Percentiles rank a stretch among this genome's conserved stretches.
Conservation (phyloP, 1,140 invertebrate species). For the Protaetia brevitarsis region DNA sequence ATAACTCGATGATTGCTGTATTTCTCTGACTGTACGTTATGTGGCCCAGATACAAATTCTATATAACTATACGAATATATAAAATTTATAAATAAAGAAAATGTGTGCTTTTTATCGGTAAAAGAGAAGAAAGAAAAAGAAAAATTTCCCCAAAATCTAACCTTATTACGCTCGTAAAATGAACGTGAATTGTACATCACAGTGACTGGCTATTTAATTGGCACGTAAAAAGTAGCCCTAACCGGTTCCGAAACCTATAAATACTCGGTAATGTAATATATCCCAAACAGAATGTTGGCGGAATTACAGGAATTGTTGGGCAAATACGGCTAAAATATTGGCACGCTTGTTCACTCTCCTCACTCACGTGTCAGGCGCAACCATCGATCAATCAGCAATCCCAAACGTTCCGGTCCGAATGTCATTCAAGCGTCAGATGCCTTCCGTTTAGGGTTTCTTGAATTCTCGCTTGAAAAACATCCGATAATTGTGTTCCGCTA, state of each 20-base stretch:
- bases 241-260: neutral
- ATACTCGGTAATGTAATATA: conserved; percentile 13
- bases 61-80: no score
- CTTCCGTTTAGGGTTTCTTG: conserved; percentile 25
- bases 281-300: neutral
- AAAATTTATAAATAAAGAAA: no score
- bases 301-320: conserved; percentile 12
- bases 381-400: conserved; percentile 29
- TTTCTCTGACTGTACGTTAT: no score
- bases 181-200: neutral
- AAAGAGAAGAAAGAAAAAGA: no score
- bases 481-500: conserved; percentile 25
- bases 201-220: neutral
- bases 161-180: no score
- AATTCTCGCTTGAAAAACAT: conserved; percentile 25
- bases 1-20: no score
- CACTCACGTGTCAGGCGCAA: conserved; percentile 17
- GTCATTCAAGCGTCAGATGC: conserved; percentile 26
- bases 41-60: no score
- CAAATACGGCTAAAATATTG: conserved; percentile 22
- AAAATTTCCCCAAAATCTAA: no score
- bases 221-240: neutral
- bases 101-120: no score
- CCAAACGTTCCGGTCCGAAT: conserved; percentile 26
- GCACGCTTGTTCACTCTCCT: conserved; percentile 17